phyloP scores from a whole-genome alignment of 2,113 vertebrate species.

The Callorhinus ursinus region DNA sequence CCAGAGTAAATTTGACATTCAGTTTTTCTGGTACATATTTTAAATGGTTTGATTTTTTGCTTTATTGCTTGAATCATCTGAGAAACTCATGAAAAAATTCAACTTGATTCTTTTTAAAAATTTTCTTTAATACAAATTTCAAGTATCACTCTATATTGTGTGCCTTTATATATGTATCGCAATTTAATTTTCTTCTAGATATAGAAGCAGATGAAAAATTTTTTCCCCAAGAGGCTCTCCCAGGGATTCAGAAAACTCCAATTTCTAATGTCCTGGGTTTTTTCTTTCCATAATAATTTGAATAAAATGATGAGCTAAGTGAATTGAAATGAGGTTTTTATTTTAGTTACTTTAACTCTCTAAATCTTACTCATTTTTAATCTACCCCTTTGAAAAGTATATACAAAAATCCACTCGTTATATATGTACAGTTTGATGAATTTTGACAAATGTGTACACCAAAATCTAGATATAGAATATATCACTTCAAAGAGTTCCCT shows the following conservation, averaged over 20 bases:
- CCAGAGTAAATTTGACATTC: not conserved
- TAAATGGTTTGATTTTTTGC: not conserved
- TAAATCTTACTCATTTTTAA: constrained; percentile 25
- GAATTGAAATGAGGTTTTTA: constrained; percentile 16
- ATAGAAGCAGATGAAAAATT: not conserved
- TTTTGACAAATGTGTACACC: not conserved
- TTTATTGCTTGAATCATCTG: not conserved
- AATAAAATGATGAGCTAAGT: constrained; percentile 6
- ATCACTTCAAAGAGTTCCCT: not conserved
- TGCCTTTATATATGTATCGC: not conserved
- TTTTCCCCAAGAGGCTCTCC: not conserved
- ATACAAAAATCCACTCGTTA: not conserved
- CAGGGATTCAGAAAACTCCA: not conserved
- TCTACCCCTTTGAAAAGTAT: not conserved
- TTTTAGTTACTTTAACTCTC: not conserved
- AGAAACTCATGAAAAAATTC: not conserved
- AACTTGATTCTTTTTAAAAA: not conserved
- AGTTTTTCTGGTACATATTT: not conserved
- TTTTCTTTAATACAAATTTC: not conserved
- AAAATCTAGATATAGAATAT: not conserved
- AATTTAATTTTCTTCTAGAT: not conserved
- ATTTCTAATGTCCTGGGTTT: not conserved
- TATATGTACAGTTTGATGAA: not conserved
- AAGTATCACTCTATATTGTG: not conserved
- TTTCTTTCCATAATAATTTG: not conserved